These are phyloP conservation scores for Lacanobia oleracea DNA, from an alignment of 2,888 invertebrate genomes.

Conservation along the genomic window DNA sequence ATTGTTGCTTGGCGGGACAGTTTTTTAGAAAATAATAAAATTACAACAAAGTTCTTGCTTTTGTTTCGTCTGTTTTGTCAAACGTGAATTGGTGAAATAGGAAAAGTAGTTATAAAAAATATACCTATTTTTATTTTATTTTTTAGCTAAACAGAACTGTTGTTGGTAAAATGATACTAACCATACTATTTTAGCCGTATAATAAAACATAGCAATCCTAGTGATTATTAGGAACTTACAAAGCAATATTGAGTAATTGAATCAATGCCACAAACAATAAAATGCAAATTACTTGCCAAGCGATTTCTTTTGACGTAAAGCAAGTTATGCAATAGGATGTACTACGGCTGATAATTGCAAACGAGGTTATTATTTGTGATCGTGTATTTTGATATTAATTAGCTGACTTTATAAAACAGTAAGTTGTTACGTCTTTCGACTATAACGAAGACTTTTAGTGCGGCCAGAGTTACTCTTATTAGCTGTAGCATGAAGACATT, in stretches of 20 bases:
- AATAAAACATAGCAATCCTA: conserved; percentile 23
- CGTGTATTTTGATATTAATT: conserved; percentile 11
- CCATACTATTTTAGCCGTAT: not conserved
- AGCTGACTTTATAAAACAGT: conserved; percentile 10
- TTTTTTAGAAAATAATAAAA: conserved; percentile 10
- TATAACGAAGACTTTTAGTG: not conserved
- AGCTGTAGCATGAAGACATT: not conserved
- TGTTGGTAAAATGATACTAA: not conserved
- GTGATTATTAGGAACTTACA: conserved; percentile 14
- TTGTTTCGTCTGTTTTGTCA: not conserved
- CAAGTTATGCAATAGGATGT: conserved; percentile 6
- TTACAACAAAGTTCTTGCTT: not conserved
- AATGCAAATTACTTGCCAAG: conserved; percentile 28
- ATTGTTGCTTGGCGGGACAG: conserved; percentile 12
- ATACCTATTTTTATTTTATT: not conserved
- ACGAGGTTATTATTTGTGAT: conserved; percentile 2
- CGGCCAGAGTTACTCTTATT: not conserved
- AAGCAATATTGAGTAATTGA: conserved; percentile 3
- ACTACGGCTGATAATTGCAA: conserved; percentile 1
- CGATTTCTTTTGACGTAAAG: conserved; percentile 6
- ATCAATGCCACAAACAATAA: not conserved
- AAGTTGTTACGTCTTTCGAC: not conserved
- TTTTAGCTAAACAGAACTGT: not conserved
- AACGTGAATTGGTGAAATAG: not conserved
- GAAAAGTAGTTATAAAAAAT: not conserved